Conservation (phyloP, 2,797 vertebrate genomes). For the Prionace glauca region DNA sequence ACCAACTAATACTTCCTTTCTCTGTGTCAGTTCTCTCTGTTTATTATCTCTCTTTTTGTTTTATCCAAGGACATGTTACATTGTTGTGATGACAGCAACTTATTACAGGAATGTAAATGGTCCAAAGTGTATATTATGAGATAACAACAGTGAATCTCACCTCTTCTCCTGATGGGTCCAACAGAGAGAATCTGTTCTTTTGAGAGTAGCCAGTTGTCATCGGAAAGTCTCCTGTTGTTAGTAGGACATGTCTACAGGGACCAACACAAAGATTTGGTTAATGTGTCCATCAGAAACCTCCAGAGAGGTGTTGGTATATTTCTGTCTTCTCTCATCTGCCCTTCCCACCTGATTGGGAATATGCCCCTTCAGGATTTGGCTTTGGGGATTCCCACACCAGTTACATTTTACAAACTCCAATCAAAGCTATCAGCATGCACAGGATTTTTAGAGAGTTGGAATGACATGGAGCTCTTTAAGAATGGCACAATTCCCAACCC, state of each 20-base stretch:
- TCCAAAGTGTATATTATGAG: not conserved
- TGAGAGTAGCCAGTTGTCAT: conserved; percentile 58
- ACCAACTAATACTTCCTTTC: not conserved
- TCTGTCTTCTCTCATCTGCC: not conserved
- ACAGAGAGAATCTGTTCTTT: conserved; percentile 87
- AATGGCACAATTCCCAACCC: no score
- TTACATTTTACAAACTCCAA: no score
- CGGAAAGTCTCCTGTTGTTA: conserved; percentile 73
- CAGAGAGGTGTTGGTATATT: not conserved
- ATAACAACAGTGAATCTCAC: conserved; percentile 53
- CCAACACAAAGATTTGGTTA: conserved; percentile 27
- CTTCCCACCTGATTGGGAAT: not conserved
- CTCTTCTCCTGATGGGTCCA: conserved; percentile 85
- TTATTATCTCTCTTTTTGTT: not conserved
- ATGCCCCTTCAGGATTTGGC: not conserved
- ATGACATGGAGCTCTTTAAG: no score
- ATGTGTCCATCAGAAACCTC: not conserved
- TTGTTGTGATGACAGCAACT: not conserved
- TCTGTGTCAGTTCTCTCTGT: not conserved
- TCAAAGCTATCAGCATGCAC: not conserved
- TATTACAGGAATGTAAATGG: not conserved
- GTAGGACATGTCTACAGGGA: conserved; percentile 81
- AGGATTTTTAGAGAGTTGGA: no score
- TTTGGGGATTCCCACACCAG: not conserved
- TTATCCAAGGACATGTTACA: not conserved